A percentile compares a stretch with the other conserved stretches of the same genome.
Conservation (phyloP, 2,113 vertebrate species). For the Hoplias malabaricus region DNA sequence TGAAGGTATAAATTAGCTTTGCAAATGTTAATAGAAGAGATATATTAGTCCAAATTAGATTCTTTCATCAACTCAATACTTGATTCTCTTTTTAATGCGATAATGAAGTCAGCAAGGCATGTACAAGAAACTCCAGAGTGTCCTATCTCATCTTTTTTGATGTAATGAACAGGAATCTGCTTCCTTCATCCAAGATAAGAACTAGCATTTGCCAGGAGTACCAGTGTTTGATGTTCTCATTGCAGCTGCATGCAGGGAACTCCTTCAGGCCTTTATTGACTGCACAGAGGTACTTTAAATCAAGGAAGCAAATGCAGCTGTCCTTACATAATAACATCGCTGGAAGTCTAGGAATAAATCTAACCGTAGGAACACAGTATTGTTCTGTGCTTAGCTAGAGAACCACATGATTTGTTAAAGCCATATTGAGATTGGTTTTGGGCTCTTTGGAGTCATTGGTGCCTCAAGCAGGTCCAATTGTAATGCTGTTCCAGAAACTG, state of each 20-base stretch:
- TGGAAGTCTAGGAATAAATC: neutral
- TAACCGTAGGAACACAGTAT: neutral
- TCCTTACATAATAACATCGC: neutral
- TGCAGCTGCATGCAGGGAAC: neutral
- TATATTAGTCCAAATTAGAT: neutral
- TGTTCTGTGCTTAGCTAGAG: neutral
- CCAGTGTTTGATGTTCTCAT: neutral
- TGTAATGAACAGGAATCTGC: neutral
- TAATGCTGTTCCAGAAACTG: no score
- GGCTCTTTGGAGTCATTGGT: neutral
- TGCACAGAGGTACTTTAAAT: constrained; percentile 10
- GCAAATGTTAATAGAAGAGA: neutral
- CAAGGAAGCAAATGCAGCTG: neutral
- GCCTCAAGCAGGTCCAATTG: neutral
- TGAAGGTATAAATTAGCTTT: neutral
- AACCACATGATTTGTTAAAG: neutral
- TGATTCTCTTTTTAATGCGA: neutral
- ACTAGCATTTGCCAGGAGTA: neutral
- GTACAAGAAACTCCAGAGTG: neutral
- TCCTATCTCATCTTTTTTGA: neutral
- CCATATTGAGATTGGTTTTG: neutral
- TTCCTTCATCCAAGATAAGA: neutral
- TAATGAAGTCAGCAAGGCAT: neutral
- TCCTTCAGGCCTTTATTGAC: constrained; percentile 1
- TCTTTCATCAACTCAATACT: neutral